phyloP scores from a whole-genome alignment of 2,797 vertebrate genomes.

The Anableps anableps region DNA sequence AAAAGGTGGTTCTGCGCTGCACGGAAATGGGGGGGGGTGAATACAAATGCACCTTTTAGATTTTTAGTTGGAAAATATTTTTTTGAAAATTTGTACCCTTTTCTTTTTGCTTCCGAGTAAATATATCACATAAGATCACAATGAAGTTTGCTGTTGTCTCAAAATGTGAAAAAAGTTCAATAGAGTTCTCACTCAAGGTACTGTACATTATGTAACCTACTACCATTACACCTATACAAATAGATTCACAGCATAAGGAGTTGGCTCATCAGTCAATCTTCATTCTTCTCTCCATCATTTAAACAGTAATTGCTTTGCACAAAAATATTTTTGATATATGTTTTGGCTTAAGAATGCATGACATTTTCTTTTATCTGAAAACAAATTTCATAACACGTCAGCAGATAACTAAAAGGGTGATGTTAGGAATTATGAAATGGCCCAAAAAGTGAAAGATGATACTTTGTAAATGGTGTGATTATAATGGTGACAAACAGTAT shows the following conservation, averaged over 20 bases:
- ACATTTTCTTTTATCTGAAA: not conserved
- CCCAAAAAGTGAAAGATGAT: slow-evolving; percentile 25
- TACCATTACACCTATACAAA: too few species aligned
- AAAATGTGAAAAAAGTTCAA: not conserved
- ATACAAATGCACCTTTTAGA: too few species aligned
- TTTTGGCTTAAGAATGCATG: not conserved
- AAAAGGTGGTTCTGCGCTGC: not conserved
- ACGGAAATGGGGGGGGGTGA: not conserved
- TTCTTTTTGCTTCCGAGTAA: too few species aligned
- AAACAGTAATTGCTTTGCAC: not conserved
- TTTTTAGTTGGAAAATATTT: too few species aligned
- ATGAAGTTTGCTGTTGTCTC: not conserved
- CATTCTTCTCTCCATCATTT: not conserved
- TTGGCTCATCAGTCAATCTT: not conserved
- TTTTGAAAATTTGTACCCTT: too few species aligned
- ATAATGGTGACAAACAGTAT: slow-evolving; percentile 21
- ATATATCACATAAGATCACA: not conserved
- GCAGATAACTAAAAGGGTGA: not conserved
- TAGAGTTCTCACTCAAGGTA: too few species aligned
- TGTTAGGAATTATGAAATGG: not conserved
- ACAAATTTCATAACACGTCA: not conserved
- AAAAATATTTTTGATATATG: not conserved
- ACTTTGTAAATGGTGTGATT: slow-evolving; percentile 26
- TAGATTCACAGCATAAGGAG: too few species aligned
- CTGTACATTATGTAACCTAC: too few species aligned